These are phyloP conservation scores for Gila orcuttii DNA, from an alignment of 2,113 vertebrate genomes.

Conservation along the genomic window DNA sequence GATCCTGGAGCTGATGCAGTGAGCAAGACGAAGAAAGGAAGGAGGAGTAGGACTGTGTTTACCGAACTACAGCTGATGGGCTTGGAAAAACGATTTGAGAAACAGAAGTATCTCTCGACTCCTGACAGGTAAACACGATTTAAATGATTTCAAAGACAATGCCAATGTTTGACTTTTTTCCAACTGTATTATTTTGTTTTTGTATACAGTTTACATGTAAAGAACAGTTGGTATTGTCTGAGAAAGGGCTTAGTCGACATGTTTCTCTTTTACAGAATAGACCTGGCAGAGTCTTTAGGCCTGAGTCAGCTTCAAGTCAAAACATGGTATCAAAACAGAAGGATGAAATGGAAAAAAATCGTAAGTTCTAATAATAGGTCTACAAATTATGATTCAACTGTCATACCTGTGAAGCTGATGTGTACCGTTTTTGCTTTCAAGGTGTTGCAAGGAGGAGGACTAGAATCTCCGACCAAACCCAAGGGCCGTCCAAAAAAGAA, in stretches of 20 bases:
- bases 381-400: not conserved
- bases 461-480: constrained; percentile 96
- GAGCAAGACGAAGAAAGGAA: constrained; percentile 90
- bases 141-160: no score
- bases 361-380: constrained; percentile 78
- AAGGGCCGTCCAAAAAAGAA: constrained; percentile 99
- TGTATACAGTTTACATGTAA: not conserved
- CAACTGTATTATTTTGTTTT: not conserved
- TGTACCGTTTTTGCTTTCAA: constrained; percentile 58
- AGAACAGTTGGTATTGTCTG: not conserved
- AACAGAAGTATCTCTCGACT: constrained; percentile 98
- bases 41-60: constrained; percentile 96
- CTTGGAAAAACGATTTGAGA: constrained; percentile 97
- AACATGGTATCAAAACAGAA: constrained; percentile 98
- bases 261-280: constrained; percentile 83
- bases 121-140: constrained; percentile 85
- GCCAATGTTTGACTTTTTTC: not conserved
- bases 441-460: constrained; percentile 94
- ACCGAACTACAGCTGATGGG: constrained; percentile 99
- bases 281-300: constrained; percentile 96
- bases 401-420: not conserved
- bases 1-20: constrained; percentile 81
- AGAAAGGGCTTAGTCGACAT: not conserved
- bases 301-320: constrained; percentile 98
- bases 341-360: constrained; percentile 99